Conservation (phyloP, 2,113 vertebrate species). For the Stercorarius parasiticus region DNA sequence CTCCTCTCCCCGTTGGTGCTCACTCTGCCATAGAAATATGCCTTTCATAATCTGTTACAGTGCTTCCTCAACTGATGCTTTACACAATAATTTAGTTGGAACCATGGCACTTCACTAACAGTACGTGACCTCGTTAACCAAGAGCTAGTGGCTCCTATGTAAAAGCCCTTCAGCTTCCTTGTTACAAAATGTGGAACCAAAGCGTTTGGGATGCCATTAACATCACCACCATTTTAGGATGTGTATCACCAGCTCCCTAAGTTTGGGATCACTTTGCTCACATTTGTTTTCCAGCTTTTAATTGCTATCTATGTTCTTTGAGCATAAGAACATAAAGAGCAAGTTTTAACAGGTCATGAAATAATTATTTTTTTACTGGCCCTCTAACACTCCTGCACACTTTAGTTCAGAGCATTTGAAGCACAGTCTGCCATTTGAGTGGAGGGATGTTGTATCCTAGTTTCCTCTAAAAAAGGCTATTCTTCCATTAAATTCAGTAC, state of each 20-base stretch:
- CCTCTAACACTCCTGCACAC: neutral
- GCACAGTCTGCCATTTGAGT: neutral
- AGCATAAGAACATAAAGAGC: neutral
- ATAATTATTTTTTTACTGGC: neutral
- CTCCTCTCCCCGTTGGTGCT: constrained; percentile 16
- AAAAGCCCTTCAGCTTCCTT: neutral
- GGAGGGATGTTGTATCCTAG: neutral
- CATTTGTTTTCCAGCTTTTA: neutral
- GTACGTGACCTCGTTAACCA: neutral
- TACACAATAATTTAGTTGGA: neutral
- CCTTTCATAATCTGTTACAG: neutral
- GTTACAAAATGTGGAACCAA: neutral
- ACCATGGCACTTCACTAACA: neutral
- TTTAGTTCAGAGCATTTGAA: neutral
- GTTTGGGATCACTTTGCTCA: neutral
- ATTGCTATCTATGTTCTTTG: neutral
- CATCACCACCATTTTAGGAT: neutral
- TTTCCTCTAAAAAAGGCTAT: neutral
- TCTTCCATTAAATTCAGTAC: neutral
- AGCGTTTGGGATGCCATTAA: neutral
- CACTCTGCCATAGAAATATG: neutral
- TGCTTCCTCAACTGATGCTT: neutral
- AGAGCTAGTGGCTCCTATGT: rapidly evolving
- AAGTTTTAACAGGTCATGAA: neutral
- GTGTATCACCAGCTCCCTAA: neutral